Evolutionary conservation across 2,888 invertebrate species (phyloP), one percentile per base, ranked within the genome.

Genomic region (Thelaira solivaga): DNA sequence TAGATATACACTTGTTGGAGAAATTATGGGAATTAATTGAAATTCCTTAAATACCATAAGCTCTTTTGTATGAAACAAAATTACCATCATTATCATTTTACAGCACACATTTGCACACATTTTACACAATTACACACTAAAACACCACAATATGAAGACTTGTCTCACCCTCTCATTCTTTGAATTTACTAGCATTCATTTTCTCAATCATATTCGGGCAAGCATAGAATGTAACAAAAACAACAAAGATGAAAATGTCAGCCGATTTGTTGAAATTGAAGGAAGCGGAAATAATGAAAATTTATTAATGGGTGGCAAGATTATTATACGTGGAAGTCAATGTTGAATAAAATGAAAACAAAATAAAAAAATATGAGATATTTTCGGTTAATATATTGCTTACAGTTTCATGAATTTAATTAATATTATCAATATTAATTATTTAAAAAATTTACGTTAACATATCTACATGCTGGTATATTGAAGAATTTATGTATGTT

Each of bases 11-110:
- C 51, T 62, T 73, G 68, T 74, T 53, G 83, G 84, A 83, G 86
- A 86, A 87, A 86, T 87, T 88, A 88, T 87, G 86, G 85, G 87
- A 87, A 88, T 88, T 88, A 88, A 88, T 88, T 88, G 87, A 88
- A 88, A 88, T 88, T 88, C 88, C 86, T 85, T 83, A 83, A 84
- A 87, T 88, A 83, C 88, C 87, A 84, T 53, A 84, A 87, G 86
- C 85, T 85, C 87, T 87, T 88, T 86, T 87, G 84, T 85, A 85
- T 83, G 84, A 69, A 69, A 83, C 85, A 85, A 87, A 88, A 88
- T 88, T 88, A 88, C 87, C 86, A 86, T 84, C 86, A 86, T 85
- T 82, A 82, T 73, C 79, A 71, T 67, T 62, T 62, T 45, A 47
- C 76, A 43, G 18, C 39, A 34, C 20, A 65, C 41, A 47, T 18